phyloP scores from a whole-genome alignment of 2,888 invertebrate genomes.

The Drosophila longiperda region DNA sequence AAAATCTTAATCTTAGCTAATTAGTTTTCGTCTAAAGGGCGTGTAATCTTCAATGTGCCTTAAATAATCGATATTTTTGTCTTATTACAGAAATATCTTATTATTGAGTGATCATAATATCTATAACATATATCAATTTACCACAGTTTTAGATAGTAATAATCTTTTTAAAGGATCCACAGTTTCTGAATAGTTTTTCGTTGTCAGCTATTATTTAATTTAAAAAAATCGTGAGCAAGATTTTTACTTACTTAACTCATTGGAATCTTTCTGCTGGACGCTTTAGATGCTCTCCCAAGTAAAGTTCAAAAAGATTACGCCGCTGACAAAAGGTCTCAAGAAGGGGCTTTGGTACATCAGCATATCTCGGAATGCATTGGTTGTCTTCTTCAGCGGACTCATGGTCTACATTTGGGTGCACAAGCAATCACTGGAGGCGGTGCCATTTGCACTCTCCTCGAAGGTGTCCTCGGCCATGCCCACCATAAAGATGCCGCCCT shows the following conservation, averaged over 20 bases:
- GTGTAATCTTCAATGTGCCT: too few species aligned
- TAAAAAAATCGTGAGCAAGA: background rate
- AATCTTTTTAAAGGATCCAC: background rate
- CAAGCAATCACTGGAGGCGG: constrained; percentile 83
- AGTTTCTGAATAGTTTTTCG: background rate
- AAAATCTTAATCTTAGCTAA: background rate
- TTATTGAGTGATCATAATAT: background rate
- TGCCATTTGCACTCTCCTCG: constrained; percentile 89
- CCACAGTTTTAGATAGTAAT: background rate
- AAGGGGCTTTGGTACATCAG: constrained; percentile 90
- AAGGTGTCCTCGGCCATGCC: constrained; percentile 90
- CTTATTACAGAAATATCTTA: background rate
- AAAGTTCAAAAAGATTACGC: constrained; percentile 68
- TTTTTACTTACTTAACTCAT: background rate
- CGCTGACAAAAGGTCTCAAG: constrained; percentile 82
- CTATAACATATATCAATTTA: background rate
- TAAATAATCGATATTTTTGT: too few species aligned
- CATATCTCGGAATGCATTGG: constrained; percentile 91
- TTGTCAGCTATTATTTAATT: background rate
- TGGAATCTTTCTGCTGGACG: background rate
- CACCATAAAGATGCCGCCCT: constrained; percentile 88
- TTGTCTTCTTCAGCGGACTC: constrained; percentile 88
- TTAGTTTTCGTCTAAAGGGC: background rate
- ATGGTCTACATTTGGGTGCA: constrained; percentile 86
- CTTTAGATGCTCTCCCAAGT: constrained; percentile 72